Conservation (phyloP, 2,797 vertebrate species). For the Sebastiscus tertius region DNA sequence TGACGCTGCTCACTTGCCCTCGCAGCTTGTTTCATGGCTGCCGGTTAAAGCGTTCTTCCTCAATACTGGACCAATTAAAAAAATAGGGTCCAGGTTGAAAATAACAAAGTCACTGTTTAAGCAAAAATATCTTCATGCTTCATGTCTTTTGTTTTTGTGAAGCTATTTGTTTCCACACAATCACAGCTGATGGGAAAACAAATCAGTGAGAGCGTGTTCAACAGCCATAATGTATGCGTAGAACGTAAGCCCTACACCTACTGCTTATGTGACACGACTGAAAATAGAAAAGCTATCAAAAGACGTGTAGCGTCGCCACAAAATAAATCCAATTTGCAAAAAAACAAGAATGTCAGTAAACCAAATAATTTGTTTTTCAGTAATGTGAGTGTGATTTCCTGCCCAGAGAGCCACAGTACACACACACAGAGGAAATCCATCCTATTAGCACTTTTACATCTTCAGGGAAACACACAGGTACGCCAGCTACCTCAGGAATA, state of each 20-base stretch:
- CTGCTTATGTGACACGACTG: neutral
- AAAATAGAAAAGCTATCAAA: constrained; percentile 16
- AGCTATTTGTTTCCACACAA: neutral
- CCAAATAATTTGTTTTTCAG: constrained; percentile 18
- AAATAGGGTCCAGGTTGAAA: too few relatives aligned
- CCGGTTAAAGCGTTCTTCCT: too few relatives aligned
- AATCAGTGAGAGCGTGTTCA: constrained; percentile 19
- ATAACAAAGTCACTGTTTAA: too few relatives aligned
- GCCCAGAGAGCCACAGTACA: neutral
- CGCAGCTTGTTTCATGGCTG: too few relatives aligned
- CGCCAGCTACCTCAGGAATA: constrained; percentile 7
- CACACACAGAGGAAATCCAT: constrained; percentile 29
- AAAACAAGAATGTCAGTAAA: constrained; percentile 10
- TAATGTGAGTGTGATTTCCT: constrained; percentile 3
- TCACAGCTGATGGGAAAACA: constrained; percentile 7
- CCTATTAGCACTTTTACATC: constrained; percentile 35
- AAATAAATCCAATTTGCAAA: constrained; percentile 30
- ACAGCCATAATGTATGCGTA: constrained; percentile 1
- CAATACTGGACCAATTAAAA: too few relatives aligned
- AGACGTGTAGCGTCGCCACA: neutral
- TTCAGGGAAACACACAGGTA: constrained; percentile 18
- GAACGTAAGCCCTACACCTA: constrained; percentile 30
- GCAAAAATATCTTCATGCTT: neutral
- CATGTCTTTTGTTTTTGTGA: neutral
- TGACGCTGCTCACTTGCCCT: too few relatives aligned